Base-by-base conservation (phyloP, 2,113 vertebrate species). In the Penelope pileata region DNA sequence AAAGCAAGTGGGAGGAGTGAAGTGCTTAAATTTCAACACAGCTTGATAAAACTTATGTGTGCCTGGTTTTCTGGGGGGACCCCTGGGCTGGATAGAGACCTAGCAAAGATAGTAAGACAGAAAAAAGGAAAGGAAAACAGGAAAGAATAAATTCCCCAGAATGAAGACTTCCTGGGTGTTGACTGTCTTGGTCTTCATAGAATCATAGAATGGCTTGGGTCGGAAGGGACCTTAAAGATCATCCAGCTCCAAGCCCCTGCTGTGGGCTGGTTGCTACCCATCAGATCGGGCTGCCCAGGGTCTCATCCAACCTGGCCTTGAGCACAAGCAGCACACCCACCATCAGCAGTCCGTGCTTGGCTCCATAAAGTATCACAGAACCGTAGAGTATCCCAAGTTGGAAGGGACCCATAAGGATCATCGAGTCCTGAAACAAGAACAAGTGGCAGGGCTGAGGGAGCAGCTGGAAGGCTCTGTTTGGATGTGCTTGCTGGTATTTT, bases 351-450 rank as follows among this genome's bases (percentile, higher is more conserved):
- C 48, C n/a, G 4, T 2, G 27, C 22, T 62, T 60, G 54, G 7
- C 59, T 69, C 50, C 66, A n/a, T 8, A 2, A n/a, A 60, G 21
- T 4, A 40, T 54, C 53, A 54, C 10, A 29, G 27, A 53, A 8
- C 29, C 8, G 16, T 16, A 54, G 30, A 54, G 32, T 10, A 9
- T 30, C 32, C 32, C 17, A 54, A 4, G 10, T 32, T 54, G 53
- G 17, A 32, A 32, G 32, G 32, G 53, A 32, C 29, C 53, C 17
- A 29, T 32, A 30, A 56, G 53, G 53, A 32, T 56, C 17, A 32
- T 17, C 10, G 17, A 32, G 53, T 56, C 53, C 38, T 74, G 48
- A 13, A 69, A 86, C 0, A 0, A 12, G 12, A 0, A 0, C 1
- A 56, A 36, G 11, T 11, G 19, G 24, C 19, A 48, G 9, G 18